Evolutionary conservation across 2,797 vertebrate genomes (phyloP).

Genomic region (Silurus aristotelis): DNA sequence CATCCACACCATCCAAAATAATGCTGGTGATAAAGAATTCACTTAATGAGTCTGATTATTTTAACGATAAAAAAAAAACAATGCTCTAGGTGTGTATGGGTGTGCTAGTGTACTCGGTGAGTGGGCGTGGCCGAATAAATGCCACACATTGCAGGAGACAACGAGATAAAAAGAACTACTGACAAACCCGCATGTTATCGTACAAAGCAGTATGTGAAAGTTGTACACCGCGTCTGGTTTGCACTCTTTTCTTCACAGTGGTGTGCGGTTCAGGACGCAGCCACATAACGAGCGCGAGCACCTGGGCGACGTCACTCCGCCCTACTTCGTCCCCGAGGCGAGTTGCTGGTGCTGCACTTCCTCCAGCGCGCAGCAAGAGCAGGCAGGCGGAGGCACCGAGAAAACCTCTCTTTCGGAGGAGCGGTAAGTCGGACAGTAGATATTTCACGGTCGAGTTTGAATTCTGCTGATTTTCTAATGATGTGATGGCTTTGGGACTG

Average conservation of each 20-base stretch:
- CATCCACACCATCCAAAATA: too few species aligned
- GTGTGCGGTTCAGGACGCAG: conserved; percentile 21
- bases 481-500: neutral
- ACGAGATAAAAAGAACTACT: neutral
- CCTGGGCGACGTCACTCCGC: conserved; percentile 72
- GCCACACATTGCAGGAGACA: neutral
- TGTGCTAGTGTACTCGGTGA: neutral
- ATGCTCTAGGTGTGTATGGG: neutral
- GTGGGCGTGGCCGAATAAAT: neutral
- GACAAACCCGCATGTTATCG: neutral
- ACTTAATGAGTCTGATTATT: neutral
- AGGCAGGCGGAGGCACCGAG: neutral
- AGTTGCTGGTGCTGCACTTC: conserved; percentile 68
- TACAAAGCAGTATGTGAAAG: neutral
- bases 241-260: neutral
- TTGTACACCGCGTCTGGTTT: neutral
- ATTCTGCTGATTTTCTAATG: neutral
- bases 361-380: conserved; percentile 62
- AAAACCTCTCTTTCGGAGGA: conserved; percentile 3
- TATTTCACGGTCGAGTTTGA: neutral
- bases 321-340: conserved; percentile 57
- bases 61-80: neutral
- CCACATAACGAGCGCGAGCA: conserved; percentile 32
- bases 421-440: conserved; percentile 35
- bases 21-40: neutral